phyloP scores from a whole-genome alignment of 2,888 invertebrate species.

The Sthenelais limicola region DNA sequence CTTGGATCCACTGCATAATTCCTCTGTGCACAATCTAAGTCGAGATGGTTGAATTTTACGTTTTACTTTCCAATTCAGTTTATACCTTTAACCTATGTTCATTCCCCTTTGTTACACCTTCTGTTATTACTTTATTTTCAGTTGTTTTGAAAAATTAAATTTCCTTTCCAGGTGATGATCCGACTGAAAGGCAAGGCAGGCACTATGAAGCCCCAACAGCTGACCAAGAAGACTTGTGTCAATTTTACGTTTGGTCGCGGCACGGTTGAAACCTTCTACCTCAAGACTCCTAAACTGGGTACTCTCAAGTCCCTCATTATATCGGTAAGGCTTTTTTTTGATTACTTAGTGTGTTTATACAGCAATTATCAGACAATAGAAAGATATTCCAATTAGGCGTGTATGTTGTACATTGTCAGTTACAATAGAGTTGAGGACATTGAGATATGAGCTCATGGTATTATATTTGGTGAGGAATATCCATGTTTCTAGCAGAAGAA shows the following conservation, averaged over 20 bases:
- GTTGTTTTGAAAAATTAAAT: too few species aligned
- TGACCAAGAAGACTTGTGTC: conserved; percentile 56
- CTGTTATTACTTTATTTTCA: too few species aligned
- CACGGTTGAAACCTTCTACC: conserved; percentile 60
- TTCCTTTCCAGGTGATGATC: conserved; percentile 60
- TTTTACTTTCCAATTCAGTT: too few species aligned
- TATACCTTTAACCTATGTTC: too few species aligned
- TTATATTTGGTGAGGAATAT: neutral
- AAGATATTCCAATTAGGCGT: too few species aligned
- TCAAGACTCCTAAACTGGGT: conserved; percentile 61
- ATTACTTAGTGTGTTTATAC: neutral
- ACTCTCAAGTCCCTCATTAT: conserved; percentile 48
- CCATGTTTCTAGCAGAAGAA: too few species aligned
- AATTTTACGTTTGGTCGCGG: conserved; percentile 59
- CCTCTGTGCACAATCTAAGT: too few species aligned
- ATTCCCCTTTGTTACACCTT: too few species aligned
- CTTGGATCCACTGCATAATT: too few species aligned
- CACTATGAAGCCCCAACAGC: conserved; percentile 55
- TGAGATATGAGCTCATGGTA: neutral
- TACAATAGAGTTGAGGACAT: neutral
- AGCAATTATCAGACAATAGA: too few species aligned
- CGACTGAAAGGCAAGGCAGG: conserved; percentile 59
- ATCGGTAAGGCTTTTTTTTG: conserved; percentile 8
- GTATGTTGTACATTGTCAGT: too few species aligned
- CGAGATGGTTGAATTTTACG: too few species aligned